Evolutionary conservation across 2,797 vertebrate species (phyloP).

Genomic region (Protonibea diacanthus): DNA sequence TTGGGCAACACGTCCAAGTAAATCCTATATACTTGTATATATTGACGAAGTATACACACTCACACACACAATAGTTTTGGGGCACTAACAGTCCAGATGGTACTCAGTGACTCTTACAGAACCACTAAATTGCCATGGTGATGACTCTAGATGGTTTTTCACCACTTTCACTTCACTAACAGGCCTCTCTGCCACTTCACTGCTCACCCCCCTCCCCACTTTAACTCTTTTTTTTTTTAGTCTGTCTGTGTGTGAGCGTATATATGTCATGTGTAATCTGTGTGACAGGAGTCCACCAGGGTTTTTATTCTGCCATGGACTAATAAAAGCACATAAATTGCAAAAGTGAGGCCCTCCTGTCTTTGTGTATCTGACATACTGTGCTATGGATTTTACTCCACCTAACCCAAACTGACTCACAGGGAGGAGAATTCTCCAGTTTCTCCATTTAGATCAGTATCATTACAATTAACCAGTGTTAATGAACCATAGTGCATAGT

Average conservation of each 20-base stretch:
- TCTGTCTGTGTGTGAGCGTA: neutral
- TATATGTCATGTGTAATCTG: neutral
- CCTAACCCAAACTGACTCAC: neutral
- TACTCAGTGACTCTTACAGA: conserved; percentile 25
- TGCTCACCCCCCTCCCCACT: conserved; percentile 11
- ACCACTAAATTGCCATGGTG: conserved; percentile 46
- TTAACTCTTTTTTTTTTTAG: conserved; percentile 15
- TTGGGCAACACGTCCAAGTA: neutral
- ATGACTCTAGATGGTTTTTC: conserved; percentile 40
- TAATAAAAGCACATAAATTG: conserved; percentile 26
- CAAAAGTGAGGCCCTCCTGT: neutral
- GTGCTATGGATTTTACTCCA: conserved; percentile 2
- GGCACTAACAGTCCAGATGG: conserved; percentile 27
- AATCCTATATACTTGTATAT: conserved; percentile 8
- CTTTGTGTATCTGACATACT: neutral
- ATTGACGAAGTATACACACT: conserved; percentile 4
- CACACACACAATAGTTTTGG: conserved; percentile 12
- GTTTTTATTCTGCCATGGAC: conserved; percentile 13
- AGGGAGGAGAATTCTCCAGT: neutral
- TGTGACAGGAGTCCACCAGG: neutral
- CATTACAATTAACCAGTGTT: neutral
- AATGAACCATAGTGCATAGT: neutral
- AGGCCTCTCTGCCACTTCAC: conserved; percentile 38
- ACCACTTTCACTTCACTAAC: conserved; percentile 48
- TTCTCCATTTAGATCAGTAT: neutral